Percentiles rank a stretch among this genome's conserved stretches.
These are phyloP conservation scores for Axis porcinus DNA, from an alignment of 2,113 vertebrate species.

Conservation along the genomic window DNA sequence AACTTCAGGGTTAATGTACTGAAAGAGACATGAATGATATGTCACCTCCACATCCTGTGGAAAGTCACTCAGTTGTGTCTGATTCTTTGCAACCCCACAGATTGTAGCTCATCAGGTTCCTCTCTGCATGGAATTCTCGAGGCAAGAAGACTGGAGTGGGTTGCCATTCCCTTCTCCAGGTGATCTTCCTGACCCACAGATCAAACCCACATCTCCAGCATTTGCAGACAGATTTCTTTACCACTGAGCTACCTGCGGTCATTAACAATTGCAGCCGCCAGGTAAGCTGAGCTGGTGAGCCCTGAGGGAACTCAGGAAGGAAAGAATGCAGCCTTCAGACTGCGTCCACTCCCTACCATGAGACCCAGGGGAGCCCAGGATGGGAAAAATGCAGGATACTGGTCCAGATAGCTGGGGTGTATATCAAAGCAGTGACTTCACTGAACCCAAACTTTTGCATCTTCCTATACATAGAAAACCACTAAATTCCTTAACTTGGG, in stretches of 20 bases:
- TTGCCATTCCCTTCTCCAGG: not conserved
- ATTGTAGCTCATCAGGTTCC: not conserved
- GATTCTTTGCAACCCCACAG: not conserved
- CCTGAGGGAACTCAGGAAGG: not conserved
- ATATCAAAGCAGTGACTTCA: not conserved
- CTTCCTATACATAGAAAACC: not conserved
- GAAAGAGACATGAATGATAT: not conserved
- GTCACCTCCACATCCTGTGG: not conserved
- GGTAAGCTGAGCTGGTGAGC: not conserved
- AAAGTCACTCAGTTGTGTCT: not conserved
- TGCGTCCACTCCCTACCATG: not conserved
- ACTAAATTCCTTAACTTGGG: not conserved
- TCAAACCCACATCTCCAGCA: not conserved
- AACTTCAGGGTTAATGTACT: not conserved
- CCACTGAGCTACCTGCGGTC: not conserved
- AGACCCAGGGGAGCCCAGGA: not conserved
- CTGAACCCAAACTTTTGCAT: not conserved
- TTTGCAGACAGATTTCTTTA: not conserved
- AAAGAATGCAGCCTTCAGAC: not conserved
- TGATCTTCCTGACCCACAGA: not conserved
- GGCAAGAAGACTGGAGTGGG: not conserved
- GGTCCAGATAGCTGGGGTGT: not conserved
- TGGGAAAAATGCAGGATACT: not conserved
- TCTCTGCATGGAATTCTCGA: not conserved
- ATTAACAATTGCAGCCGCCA: not conserved